phyloP scores from a whole-genome alignment of 53 echinoderm and acorn worm species.

The Temnopleurus reevesii region DNA sequence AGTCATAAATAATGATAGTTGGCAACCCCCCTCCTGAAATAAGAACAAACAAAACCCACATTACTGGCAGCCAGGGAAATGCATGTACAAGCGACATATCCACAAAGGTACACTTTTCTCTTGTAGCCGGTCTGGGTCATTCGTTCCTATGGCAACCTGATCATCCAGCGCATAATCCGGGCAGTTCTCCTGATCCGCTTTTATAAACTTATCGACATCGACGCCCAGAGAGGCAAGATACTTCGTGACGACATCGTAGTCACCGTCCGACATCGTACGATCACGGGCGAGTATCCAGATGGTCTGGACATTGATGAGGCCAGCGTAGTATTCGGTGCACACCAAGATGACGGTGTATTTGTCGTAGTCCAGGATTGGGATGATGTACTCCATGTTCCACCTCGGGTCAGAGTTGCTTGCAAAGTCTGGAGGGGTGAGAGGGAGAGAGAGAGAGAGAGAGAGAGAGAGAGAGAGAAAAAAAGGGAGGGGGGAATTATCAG shows the following conservation, averaged over 20 bases:
- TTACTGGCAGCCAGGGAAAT: no score
- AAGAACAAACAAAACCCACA: no score
- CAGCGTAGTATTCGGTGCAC: slow-evolving; percentile 54
- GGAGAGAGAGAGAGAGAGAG: neutral
- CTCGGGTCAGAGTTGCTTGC: no score
- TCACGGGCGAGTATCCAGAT: slow-evolving; percentile 70
- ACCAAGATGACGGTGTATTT: slow-evolving; percentile 59
- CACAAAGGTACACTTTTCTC: no score
- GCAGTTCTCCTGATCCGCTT: slow-evolving; percentile 4
- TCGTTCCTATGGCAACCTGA: no score
- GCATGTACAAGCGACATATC: no score
- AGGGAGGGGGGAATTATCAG: neutral
- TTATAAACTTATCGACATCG: slow-evolving; percentile 1
- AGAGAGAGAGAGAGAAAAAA: neutral
- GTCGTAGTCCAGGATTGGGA: slow-evolving; percentile 51
- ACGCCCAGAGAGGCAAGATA: slow-evolving; percentile 38
- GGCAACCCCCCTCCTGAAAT: no score
- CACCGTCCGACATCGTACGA: neutral
- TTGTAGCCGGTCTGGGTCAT: no score
- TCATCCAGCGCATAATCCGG: no score
- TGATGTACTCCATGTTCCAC: no score
- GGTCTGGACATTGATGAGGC: slow-evolving; percentile 58
- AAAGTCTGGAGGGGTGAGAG: neutral
- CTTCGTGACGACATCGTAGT: neutral
- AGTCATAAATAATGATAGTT: no score